Base-by-base conservation (phyloP, 2,797 vertebrate species). In the Sorex maritimensis region DNA sequence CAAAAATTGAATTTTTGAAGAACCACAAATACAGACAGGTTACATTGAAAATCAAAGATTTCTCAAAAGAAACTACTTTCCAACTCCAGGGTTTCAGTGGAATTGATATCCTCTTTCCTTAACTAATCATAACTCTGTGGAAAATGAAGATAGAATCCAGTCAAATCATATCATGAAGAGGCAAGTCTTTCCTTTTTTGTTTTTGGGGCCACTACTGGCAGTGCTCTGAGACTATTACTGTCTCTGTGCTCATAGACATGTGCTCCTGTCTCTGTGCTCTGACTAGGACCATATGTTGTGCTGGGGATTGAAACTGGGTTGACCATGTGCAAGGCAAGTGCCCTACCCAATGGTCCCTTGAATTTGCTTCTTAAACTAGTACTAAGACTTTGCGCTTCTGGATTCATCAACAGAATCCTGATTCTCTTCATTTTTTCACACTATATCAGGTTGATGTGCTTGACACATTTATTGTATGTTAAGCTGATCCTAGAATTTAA, bases 1-100 rank as follows among this genome's bases (percentile, higher is more conserved):
- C 0, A 75, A 90, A 85, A 75, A n/a, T 74, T 6, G 2, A 79
- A 81, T 87, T 10, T 78, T 81, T 41, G 12, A 71, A 73, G 69
- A 14, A 92, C 68, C 11, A 14, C 38, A 69, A 80, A 84, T 63
- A 3, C 9, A 61, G 55, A 12, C 77, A 44, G 55, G 83, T 92
- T 93, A 65, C 24, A 71, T 21, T 92, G 49, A 91, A 89, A 79
- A 88, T 72, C 75, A 95, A 81, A 87, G 34, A 68, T n/a, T 13
- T 72, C 85, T 38, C 7, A 44, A 38, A 8, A 71, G 88, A 63
- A 88, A 88, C 74, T 82, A 88, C 80, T 86, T 93, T 52, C 72
- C 63, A 93, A 71, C 68, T 90, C 90, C 72, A 85, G 93, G 82
- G 52, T 95, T 90, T 93, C 71, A 86, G 68, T 26, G 44, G 41